phyloP scores from a whole-genome alignment of 2,888 invertebrate genomes.

The Paralinhomoeus sp. region DNA sequence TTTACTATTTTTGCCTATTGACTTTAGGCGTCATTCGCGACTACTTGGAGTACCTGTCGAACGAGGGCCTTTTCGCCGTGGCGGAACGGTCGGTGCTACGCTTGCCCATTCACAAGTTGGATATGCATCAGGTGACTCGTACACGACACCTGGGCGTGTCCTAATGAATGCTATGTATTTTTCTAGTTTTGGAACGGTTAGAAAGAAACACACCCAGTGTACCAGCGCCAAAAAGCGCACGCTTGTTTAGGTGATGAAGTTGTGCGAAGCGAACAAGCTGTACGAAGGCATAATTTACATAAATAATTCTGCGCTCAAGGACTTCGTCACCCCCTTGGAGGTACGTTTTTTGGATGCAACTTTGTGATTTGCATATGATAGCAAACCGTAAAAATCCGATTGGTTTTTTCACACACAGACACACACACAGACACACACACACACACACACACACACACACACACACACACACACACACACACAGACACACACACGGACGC shows the following conservation, averaged over 20 bases:
- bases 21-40: conserved; percentile 47
- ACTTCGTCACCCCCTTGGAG: conserved; percentile 49
- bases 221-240: background rate
- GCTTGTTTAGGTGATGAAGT: conserved; percentile 31
- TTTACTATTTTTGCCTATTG: no score
- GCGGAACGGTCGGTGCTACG: conserved; percentile 48
- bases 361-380: no score
- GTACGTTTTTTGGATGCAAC: conserved; percentile 26
- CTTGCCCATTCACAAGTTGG: conserved; percentile 48
- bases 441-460: no score
- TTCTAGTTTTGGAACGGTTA: background rate
- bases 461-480: no score
- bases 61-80: conserved; percentile 38
- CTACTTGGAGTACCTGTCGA: conserved; percentile 44
- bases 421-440: no score
- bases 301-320: conserved; percentile 49
- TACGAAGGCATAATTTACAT: conserved; percentile 51
- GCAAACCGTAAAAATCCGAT: no score
- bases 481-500: no score
- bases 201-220: background rate
- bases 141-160: no score
- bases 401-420: no score
- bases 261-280: conserved; percentile 39
- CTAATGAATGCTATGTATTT: no score
- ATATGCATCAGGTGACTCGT: conserved; percentile 42